These are phyloP conservation scores for Mixornis gularis DNA, from an alignment of 2,113 vertebrate genomes.

Conservation along the genomic window DNA sequence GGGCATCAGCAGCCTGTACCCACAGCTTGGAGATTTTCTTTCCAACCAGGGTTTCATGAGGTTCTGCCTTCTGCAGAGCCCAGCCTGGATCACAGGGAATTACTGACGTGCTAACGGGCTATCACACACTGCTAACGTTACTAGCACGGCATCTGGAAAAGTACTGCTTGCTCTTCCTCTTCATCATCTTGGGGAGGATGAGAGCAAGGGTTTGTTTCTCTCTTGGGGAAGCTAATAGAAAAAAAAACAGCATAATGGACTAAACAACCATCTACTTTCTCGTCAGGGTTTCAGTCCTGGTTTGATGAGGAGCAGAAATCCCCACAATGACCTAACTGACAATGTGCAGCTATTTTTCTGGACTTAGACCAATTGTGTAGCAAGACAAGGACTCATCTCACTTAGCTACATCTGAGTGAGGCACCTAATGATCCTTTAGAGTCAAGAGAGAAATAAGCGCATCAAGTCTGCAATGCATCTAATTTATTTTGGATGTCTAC, in stretches of 20 bases:
- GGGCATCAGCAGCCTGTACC: slow-evolving; percentile 26
- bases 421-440: slow-evolving; percentile 56
- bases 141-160: not conserved
- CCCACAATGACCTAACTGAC: not conserved
- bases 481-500: slow-evolving; percentile 60
- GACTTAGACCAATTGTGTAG: not conserved
- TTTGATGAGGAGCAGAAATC: slow-evolving; percentile 4
- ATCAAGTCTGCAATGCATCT: slow-evolving; percentile 56
- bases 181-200: not conserved
- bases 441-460: slow-evolving; percentile 39
- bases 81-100: slow-evolving; percentile 20
- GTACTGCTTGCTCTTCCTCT: not conserved
- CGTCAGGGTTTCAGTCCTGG: not conserved
- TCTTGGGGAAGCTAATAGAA: not conserved
- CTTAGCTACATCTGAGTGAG: slow-evolving; percentile 37
- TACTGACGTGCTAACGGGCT: not conserved
- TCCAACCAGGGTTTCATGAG: slow-evolving; percentile 17
- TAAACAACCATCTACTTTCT: not conserved
- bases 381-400: slow-evolving; percentile 24
- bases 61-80: slow-evolving; percentile 24
- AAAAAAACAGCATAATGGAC: not conserved
- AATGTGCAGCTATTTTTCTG: not conserved
- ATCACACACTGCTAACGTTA: not conserved
- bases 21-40: slow-evolving; percentile 17
- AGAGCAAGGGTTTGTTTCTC: not conserved